Percentiles rank a stretch among this genome's conserved stretches.
Conservation (phyloP, 2,888 invertebrate species). For the Fragum sueziense region DNA sequence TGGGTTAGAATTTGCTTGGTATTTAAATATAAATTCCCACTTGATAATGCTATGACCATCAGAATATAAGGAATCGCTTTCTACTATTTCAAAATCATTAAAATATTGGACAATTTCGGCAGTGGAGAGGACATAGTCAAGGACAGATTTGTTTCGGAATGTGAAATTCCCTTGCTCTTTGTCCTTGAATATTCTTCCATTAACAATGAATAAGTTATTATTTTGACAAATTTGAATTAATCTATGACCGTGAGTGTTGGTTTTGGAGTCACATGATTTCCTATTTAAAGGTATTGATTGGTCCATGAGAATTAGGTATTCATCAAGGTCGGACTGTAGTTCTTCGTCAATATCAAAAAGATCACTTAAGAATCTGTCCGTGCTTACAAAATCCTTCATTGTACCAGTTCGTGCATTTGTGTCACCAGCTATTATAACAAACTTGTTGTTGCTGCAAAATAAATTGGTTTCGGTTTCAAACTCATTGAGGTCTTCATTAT, state of each 20-base stretch:
- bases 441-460: background rate
- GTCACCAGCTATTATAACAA: conserved; percentile 18
- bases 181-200: conserved; percentile 23
- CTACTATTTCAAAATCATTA: conserved; percentile 21
- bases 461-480: conserved; percentile 20
- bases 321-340: background rate
- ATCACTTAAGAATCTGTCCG: background rate
- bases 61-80: conserved; percentile 25
- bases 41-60: conserved; percentile 18
- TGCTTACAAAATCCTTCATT: conserved; percentile 6
- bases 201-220: conserved; percentile 32
- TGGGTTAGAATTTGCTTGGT: background rate
- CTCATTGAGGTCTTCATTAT: background rate
- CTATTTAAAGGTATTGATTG: no score
- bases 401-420: background rate
- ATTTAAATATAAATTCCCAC: background rate
- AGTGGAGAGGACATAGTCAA: conserved; percentile 28
- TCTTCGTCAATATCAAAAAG: conserved; percentile 15
- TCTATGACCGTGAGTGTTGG: conserved; percentile 19
- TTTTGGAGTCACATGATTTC: conserved; percentile 11
- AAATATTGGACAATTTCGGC: conserved; percentile 6
- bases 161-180: conserved; percentile 24
- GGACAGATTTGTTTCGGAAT: conserved; percentile 26
- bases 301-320: background rate
- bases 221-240: conserved; percentile 27